These are phyloP conservation scores for Lutjanus erythropterus DNA, from an alignment of 2,113 vertebrate genomes.

Conservation along the genomic window DNA sequence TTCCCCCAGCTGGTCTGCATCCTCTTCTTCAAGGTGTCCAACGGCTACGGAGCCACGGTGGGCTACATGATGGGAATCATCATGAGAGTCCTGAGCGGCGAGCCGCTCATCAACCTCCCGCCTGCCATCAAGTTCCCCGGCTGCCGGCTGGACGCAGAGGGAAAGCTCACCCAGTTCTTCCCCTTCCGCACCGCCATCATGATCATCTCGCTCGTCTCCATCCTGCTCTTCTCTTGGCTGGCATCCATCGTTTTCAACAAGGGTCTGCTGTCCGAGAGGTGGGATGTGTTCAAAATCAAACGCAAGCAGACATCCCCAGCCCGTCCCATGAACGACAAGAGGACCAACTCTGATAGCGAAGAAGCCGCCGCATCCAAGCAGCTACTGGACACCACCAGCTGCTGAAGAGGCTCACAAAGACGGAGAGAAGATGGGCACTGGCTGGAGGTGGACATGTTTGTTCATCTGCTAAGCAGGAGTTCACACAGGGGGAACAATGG, in stretches of 20 bases:
- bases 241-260: conserved; percentile 79
- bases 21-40: conserved; percentile 84
- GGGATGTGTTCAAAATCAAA: conserved; percentile 83
- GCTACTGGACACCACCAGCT: conserved; percentile 72
- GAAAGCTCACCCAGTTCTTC: conserved; percentile 82
- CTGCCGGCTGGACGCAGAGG: conserved; percentile 69
- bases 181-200: conserved; percentile 86
- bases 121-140: conserved; percentile 82
- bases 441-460: conserved; percentile 25
- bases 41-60: conserved; percentile 69
- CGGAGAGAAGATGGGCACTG: conserved; percentile 16
- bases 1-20: conserved; percentile 89
- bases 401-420: conserved; percentile 33
- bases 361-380: conserved; percentile 26
- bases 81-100: conserved; percentile 85
- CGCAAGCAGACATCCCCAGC: conserved; percentile 24
- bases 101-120: conserved; percentile 84
- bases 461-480: conserved; percentile 11
- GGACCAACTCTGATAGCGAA: neutral
- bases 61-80: conserved; percentile 82
- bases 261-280: conserved; percentile 78
- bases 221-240: conserved; percentile 79
- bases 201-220: conserved; percentile 75
- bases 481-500: conserved; percentile 37
- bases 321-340: neutral